Percentiles rank a stretch among this genome's conserved stretches.
Conservation (phyloP, 2,888 invertebrate species). For the Drosophila engyochracea region DNA sequence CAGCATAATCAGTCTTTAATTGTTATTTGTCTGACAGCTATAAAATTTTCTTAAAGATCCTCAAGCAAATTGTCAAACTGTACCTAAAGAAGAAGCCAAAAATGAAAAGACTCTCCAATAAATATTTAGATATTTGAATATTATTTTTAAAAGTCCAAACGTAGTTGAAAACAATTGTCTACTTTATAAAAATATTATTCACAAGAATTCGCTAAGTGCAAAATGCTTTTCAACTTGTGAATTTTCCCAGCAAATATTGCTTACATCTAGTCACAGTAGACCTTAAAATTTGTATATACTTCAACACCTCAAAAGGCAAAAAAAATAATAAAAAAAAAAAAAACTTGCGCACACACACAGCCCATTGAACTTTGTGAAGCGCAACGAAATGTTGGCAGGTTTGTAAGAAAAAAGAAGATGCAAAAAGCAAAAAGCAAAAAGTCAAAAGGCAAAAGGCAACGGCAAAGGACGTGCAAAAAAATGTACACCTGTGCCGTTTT, state of each 20-base stretch:
- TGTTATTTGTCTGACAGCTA: slow-evolving; percentile 49
- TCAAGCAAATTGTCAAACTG: neutral
- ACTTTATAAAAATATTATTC: neutral
- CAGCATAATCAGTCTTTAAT: slow-evolving; percentile 79
- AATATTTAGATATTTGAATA: neutral
- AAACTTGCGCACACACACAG: slow-evolving; percentile 19
- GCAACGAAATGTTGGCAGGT: slow-evolving; percentile 78
- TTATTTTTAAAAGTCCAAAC: neutral
- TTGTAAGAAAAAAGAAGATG: slow-evolving; percentile 43
- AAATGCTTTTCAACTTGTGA: neutral
- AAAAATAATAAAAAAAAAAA: slow-evolving; percentile 9
- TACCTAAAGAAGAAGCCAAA: neutral
- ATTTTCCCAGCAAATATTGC: neutral
- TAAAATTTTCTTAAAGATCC: too few relatives aligned
- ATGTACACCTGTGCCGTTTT: slow-evolving; percentile 78
- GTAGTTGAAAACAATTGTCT: neutral
- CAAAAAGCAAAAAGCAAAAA: slow-evolving; percentile 25
- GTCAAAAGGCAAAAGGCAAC: slow-evolving; percentile 57
- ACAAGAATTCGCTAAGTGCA: neutral
- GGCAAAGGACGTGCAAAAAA: slow-evolving; percentile 80
- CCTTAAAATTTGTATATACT: slow-evolving; percentile 44
- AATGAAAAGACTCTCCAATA: neutral
- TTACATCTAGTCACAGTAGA: slow-evolving; percentile 1
- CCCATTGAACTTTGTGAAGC: slow-evolving; percentile 81
- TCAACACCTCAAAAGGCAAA: slow-evolving; percentile 62